A percentile compares a stretch with the other conserved stretches of the same genome.
These are phyloP conservation scores for Brachynemurus nebulosus DNA, from an alignment of 2,888 invertebrate genomes.

Conservation along the genomic window DNA sequence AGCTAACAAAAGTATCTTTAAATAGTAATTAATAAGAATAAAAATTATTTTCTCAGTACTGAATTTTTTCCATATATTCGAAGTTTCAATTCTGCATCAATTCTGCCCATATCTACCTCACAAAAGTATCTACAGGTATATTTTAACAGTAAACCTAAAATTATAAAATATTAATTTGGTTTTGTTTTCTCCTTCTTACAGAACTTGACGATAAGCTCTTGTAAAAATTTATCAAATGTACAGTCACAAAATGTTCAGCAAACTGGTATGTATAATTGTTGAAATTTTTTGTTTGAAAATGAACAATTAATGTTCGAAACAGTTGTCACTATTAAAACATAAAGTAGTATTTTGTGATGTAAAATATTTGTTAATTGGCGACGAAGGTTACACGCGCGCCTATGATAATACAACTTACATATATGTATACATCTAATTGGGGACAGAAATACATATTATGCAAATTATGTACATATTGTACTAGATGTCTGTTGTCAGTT, in stretches of 20 bases:
- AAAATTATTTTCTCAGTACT: slow-evolving; percentile 6
- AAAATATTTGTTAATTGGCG: no score
- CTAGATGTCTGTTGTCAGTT: no score
- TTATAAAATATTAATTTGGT: neutral
- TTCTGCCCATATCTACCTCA: slow-evolving; percentile 8
- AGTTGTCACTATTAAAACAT: no score
- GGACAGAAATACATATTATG: no score
- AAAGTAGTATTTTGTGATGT: no score
- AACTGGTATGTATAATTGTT: slow-evolving; percentile 5
- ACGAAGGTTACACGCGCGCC: no score
- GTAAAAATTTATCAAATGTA: neutral
- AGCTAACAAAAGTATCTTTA: slow-evolving; percentile 1
- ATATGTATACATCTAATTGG: no score
- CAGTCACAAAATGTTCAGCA: slow-evolving; percentile 6
- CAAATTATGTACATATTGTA: no score
- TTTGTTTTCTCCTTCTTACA: neutral
- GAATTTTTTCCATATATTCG: slow-evolving; percentile 8
- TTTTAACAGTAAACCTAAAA: neutral
- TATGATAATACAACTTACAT: no score
- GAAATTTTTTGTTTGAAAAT: neutral
- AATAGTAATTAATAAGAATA: no score
- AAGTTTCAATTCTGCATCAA: slow-evolving; percentile 8
- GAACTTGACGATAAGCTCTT: neutral
- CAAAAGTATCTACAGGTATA: slow-evolving; percentile 8
- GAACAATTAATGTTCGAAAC: no score